phyloP scores from a whole-genome alignment of 2,888 invertebrate species.

The Zygothrica quintamaculata region DNA sequence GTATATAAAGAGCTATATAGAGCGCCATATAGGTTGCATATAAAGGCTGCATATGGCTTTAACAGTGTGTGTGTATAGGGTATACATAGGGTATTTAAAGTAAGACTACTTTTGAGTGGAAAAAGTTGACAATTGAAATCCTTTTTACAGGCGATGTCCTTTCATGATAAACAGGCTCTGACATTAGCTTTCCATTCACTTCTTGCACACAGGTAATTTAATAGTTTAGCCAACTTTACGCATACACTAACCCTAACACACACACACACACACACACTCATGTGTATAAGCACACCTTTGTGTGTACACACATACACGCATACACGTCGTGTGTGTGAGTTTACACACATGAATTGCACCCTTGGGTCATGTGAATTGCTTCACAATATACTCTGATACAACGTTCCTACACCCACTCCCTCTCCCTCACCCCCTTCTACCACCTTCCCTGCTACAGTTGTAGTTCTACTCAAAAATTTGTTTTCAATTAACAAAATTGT shows the following conservation, averaged over 20 bases:
- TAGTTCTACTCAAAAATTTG: conserved; percentile 57
- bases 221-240: conserved; percentile 28
- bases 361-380: conserved; percentile 28
- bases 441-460: conserved; percentile 8
- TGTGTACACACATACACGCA: background rate
- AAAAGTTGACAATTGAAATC: too few species aligned
- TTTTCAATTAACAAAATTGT: conserved; percentile 77
- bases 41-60: too few species aligned
- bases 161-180: background rate
- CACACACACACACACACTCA: background rate
- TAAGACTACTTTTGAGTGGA: too few species aligned
- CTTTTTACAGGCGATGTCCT: too few species aligned
- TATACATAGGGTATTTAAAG: too few species aligned
- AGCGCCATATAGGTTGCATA: too few species aligned
- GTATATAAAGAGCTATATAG: too few species aligned
- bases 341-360: conserved; percentile 37
- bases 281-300: background rate
- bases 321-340: conserved; percentile 3
- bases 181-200: background rate
- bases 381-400: background rate
- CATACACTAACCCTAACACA: conserved; percentile 2
- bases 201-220: conserved; percentile 34
- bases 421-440: conserved; percentile 1
- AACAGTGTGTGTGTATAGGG: too few species aligned
- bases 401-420: background rate